Conservation (phyloP, 2,113 vertebrate genomes). For the Pseudorectes ferrugineus region DNA sequence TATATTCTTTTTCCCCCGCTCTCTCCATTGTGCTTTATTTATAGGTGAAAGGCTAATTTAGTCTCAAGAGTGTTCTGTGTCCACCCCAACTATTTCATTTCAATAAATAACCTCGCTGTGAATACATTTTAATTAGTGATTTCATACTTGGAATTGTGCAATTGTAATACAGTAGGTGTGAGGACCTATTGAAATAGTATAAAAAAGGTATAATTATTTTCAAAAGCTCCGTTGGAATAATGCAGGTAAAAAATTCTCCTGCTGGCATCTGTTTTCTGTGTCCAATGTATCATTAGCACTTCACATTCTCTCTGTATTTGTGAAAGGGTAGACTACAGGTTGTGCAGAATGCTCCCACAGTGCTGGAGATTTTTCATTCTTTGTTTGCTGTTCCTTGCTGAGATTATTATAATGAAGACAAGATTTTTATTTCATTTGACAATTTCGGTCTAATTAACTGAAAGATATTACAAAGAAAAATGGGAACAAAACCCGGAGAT, state of each 20-base stretch:
- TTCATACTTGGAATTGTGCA: conserved; percentile 10
- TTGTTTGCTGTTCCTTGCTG: background rate
- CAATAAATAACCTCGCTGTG: conserved; percentile 19
- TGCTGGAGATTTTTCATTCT: background rate
- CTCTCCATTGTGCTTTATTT: background rate
- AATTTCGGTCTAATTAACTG: background rate
- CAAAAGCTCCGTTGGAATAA: conserved; percentile 29
- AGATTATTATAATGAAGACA: background rate
- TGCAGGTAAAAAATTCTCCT: conserved; percentile 10
- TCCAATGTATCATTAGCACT: conserved; percentile 5
- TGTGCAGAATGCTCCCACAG: background rate
- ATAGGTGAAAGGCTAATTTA: conserved; percentile 21
- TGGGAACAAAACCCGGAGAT: background rate
- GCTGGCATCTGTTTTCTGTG: conserved; percentile 24
- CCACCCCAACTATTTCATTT: conserved; percentile 1
- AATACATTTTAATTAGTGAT: conserved; percentile 63
- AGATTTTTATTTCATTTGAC: background rate
- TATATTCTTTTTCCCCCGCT: background rate
- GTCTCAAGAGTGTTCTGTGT: background rate
- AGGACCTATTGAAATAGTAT: conserved; percentile 9
- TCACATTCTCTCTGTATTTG: background rate
- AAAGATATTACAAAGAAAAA: background rate
- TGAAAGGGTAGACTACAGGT: conserved; percentile 1
- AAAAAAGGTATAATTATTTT: conserved; percentile 53
- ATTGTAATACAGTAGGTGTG: conserved; percentile 20